Evolutionary conservation across 1,140 invertebrate genomes (phyloP), one percentile per base, ranked within the genome.

Genomic region (Prorops nasuta): DNA sequence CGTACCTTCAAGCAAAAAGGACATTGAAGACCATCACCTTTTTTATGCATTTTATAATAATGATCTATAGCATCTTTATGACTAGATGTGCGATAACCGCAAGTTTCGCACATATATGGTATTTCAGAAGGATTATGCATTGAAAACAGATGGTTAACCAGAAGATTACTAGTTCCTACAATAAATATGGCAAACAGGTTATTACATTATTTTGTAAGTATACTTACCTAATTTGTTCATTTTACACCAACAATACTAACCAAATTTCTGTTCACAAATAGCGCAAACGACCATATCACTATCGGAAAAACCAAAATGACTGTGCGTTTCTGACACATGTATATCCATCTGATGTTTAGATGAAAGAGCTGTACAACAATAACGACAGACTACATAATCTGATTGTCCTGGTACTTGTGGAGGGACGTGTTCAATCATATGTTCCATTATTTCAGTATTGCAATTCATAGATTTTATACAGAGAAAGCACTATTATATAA

Each of bases 61-160:
- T 92, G 90, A 63, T 89, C 83, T 36, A 90, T 81, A 16, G 83
- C 75, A 53, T 85, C 80, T 50, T 85, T 84, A 67, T 91, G 89
- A 47, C 86, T 85, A 7, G 90, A 92, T 12, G 84, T 83, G 31
- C 86, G 80, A 71, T 87, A 90, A 38, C 79, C 73, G 60, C 90
- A 92, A 19, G 81, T 80, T 18, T 83, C 83, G 66, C 91, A 92
- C 28, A 78, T 76, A 68, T 92, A 94, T 1, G 91, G 91, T 71
- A 92, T 80, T 69, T 93, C 91, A 3, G 84, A 79, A 17, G 84
- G 85, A 49, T 81, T 79, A 74, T 93, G 91, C 51, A 82, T 83
- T 48, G 83, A 83, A 49, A 88, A 84, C 79, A 92, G 83, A 69
- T 92, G 90, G 54, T 86, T 80, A 1, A 87, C 83, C 7, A 92